Base-by-base conservation (phyloP, 92 coral and sea anemone species). In the Palythoa grandiflora region DNA sequence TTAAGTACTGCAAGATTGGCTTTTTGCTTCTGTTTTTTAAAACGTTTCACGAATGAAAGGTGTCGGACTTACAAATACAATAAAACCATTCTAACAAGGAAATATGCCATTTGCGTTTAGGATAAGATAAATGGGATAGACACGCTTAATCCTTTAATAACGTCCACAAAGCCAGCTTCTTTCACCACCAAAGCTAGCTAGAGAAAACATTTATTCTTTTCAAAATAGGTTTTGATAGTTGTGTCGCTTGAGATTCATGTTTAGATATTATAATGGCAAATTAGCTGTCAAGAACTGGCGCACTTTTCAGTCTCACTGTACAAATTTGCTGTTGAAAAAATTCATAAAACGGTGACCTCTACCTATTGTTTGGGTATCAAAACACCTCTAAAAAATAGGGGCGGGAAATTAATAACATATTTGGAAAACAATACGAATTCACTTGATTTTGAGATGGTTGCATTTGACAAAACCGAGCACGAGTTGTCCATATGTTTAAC, bases 271-370 rank as follows among this genome's bases (percentile, higher is more conserved):
- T 63, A 63, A n/a, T 63, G 10, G 28, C 8, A 63, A 17, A 63
- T 63, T 63, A 63, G 28, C 10, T 63, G 70, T 63, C 20, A 63
- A 63, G 20, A 44, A 44, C 50, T 44, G 5, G 50, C 6, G 4
- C 50, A 6, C 7, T 9, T 21, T 9, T 63, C n/a, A n/a, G n/a
- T 63, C 70, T 17, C 35, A 16, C 70, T 2, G 70, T 17, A 35
- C 21, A 63, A 70, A 70, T 70, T 61, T n/a, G 47, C 73, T 40
- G 72, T 63, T 80, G 57, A 80, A 38, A 61, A 50, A 60, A 36
- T 17, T 28, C 28, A 28, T 28, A 28, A 28, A 28, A 28, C 28
- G 5, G 71, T 51, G 86, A 81, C 75, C 75, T 50, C 75, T 47
- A 2, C 63, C 44, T 63, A 11, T 81, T 81, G 86, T 81, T 66